Evolutionary conservation across 2,797 vertebrate genomes (phyloP).

Genomic region (Taenioides sp.): DNA sequence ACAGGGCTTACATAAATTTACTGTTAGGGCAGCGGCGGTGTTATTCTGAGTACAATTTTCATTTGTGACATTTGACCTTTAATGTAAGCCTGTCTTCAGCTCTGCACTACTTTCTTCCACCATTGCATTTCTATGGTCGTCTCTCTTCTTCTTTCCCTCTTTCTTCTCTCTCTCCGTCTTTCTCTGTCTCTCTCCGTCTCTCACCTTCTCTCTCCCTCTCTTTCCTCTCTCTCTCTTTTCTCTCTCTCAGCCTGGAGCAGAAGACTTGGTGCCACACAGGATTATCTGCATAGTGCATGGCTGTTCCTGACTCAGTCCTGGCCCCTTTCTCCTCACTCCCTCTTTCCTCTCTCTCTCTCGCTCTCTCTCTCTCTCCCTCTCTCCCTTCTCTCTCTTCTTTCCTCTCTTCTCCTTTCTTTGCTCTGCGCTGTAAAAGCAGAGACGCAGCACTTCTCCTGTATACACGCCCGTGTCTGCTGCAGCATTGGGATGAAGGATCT

Average conservation of each 20-base stretch:
- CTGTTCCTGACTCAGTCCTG: conserved; percentile 71
- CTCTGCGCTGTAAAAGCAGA: conserved; percentile 63
- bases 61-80: background rate
- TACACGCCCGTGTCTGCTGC: conserved; percentile 60
- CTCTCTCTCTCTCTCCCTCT: conserved; percentile 20
- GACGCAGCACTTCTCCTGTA: conserved; percentile 70
- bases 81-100: conserved; percentile 10
- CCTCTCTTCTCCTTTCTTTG: conserved; percentile 38
- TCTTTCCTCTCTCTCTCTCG: conserved; percentile 41
- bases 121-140: conserved; percentile 51
- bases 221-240: conserved; percentile 1
- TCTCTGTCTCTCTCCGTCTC: conserved; percentile 1
- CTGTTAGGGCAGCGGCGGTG: background rate
- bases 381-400: too few relatives aligned
- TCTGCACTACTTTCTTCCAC: conserved; percentile 31
- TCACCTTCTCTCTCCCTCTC: background rate
- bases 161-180: background rate
- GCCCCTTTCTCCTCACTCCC: conserved; percentile 48
- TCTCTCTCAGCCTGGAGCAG: conserved; percentile 37
- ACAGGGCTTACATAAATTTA: background rate
- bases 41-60: background rate
- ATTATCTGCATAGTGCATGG: conserved; percentile 75
- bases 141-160: background rate
- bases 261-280: conserved; percentile 74
- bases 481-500: conserved; percentile 74